These are phyloP conservation scores for Micropterix aruncella DNA, from an alignment of 2,888 invertebrate species.

Conservation along the genomic window DNA sequence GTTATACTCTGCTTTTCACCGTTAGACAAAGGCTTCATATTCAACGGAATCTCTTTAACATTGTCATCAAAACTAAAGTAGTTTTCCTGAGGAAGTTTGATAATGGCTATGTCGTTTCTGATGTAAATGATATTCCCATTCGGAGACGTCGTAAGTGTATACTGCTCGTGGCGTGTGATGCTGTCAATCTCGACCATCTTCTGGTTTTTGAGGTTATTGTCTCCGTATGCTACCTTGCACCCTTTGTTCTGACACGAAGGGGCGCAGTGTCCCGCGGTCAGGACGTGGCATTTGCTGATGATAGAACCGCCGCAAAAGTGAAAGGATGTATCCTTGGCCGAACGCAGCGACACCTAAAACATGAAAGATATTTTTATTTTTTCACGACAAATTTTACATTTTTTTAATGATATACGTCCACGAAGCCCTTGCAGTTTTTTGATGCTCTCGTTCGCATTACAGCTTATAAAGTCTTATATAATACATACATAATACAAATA, in stretches of 20 bases:
- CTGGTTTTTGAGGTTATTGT: neutral
- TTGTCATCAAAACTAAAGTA: neutral
- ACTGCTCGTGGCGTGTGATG: neutral
- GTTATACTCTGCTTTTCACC: neutral
- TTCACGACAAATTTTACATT: too few species aligned
- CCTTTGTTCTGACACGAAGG: neutral
- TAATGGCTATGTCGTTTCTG: neutral
- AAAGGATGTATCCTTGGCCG: neutral
- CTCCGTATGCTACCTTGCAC: neutral
- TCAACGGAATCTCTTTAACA: neutral
- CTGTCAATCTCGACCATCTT: neutral
- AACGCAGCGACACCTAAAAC: neutral
- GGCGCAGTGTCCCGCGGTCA: neutral
- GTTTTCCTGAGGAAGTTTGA: neutral
- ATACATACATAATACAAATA: too few species aligned
- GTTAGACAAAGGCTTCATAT: neutral
- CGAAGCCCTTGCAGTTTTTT: too few species aligned
- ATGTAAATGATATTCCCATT: neutral
- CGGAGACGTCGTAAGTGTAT: neutral
- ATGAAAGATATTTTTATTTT: too few species aligned
- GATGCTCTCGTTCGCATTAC: too few species aligned
- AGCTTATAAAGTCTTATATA: too few species aligned
- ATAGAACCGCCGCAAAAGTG: neutral
- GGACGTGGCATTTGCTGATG: neutral
- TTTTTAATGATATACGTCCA: too few species aligned